Percentiles rank a stretch among this genome's conserved stretches.
Evolutionary conservation across 2,113 vertebrate species (phyloP).

Genomic region (Hucho hucho): DNA sequence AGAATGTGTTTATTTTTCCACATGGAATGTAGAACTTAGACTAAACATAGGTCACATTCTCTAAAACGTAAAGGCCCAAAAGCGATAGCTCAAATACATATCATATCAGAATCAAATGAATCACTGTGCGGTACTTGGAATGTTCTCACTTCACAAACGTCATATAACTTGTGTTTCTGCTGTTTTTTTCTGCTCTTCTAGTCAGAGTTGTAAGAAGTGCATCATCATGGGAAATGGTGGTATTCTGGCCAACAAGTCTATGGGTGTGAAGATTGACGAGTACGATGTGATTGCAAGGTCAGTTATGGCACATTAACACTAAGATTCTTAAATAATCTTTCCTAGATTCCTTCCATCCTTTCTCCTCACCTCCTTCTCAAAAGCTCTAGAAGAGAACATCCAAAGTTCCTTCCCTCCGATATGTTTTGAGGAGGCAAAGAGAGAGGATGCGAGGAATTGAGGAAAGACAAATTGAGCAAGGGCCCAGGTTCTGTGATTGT

Average conservation of each 20-base stretch:
- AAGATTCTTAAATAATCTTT: too few species aligned
- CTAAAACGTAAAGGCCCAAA: neutral
- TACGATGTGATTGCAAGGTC: slow-evolving; percentile 91
- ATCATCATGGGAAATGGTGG: slow-evolving; percentile 88
- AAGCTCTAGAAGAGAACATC: too few species aligned
- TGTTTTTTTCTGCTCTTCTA: slow-evolving; percentile 36
- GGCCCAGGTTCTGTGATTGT: too few species aligned
- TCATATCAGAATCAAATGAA: slow-evolving; percentile 7
- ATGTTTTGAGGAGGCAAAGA: neutral
- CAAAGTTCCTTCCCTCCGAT: neutral
- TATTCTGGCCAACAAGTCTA: slow-evolving; percentile 82
- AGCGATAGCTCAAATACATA: neutral
- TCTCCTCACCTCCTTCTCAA: too few species aligned
- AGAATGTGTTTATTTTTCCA: slow-evolving; percentile 38
- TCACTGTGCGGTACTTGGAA: neutral
- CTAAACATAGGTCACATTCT: slow-evolving; percentile 27
- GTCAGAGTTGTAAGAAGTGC: slow-evolving; percentile 83
- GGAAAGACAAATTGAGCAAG: too few species aligned
- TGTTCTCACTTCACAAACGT: too few species aligned
- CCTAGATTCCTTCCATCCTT: too few species aligned
- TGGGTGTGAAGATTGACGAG: slow-evolving; percentile 85
- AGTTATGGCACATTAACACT: slow-evolving; percentile 37
- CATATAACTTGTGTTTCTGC: neutral
- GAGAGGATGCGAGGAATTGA: neutral
- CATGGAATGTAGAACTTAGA: slow-evolving; percentile 18